phyloP scores from a whole-genome alignment of 1,140 invertebrate genomes.

The Caenorhabditis tropicalis region DNA sequence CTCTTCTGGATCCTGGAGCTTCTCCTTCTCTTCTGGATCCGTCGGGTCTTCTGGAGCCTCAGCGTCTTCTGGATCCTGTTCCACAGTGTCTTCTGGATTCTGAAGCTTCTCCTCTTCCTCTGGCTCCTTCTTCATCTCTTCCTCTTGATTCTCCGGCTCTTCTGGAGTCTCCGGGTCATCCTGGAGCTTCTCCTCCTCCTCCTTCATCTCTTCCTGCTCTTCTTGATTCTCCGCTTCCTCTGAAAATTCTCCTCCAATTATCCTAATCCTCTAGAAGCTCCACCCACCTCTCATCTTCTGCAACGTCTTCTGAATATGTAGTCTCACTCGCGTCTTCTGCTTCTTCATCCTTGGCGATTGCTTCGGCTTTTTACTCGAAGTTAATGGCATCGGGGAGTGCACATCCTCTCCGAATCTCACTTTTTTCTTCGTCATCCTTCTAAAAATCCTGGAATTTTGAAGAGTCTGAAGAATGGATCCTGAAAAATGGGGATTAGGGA shows the following conservation, averaged over 20 bases:
- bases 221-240: too few relatives aligned
- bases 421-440: background rate
- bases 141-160: background rate
- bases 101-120: background rate
- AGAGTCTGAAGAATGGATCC: background rate
- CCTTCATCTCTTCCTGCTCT: too few relatives aligned
- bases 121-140: background rate
- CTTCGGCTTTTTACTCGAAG: background rate
- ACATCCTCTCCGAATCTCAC: slow-evolving; percentile 7
- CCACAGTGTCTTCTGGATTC: background rate
- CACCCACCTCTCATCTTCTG: slow-evolving; percentile 12
- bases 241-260: too few relatives aligned
- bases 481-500: too few relatives aligned
- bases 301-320: background rate
- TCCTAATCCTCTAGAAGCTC: too few relatives aligned
- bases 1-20: too few relatives aligned
- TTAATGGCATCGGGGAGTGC: background rate
- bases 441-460: background rate
- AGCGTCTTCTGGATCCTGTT: too few relatives aligned
- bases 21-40: too few relatives aligned
- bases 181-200: too few relatives aligned
- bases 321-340: background rate
- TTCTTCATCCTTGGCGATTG: background rate
- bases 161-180: background rate
- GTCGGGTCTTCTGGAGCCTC: too few relatives aligned